Percentiles rank a stretch among this genome's conserved stretches.
These are phyloP conservation scores for Sinonovacula constricta DNA, from an alignment of 1,140 invertebrate species.

Conservation along the genomic window DNA sequence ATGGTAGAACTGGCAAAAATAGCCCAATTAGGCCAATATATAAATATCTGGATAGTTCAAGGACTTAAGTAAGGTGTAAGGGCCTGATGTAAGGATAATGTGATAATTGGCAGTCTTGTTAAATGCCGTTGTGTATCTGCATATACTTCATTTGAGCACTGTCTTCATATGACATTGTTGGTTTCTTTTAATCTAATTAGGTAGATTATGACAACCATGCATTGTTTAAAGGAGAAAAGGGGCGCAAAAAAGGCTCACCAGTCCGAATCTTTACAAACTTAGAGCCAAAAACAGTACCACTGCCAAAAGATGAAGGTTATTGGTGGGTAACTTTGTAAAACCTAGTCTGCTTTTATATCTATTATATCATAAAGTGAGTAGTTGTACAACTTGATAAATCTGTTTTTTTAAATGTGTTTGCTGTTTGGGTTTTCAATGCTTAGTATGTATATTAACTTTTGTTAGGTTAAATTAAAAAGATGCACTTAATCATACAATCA, in stretches of 20 bases:
- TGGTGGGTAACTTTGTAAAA: slow-evolving; percentile 70
- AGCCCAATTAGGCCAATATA: no score
- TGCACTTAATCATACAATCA: no score
- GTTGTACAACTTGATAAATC: background rate
- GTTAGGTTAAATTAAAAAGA: no score
- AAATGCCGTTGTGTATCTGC: no score
- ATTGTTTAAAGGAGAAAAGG: slow-evolving; percentile 34
- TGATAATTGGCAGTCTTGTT: no score
- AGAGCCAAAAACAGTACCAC: slow-evolving; percentile 78
- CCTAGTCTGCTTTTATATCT: background rate
- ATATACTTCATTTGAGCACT: no score
- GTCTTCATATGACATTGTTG: no score
- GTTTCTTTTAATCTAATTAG: no score
- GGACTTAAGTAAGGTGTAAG: no score
- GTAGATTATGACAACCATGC: slow-evolving; percentile 53
- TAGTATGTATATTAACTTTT: background rate
- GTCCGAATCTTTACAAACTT: slow-evolving; percentile 92
- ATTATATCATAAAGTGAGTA: background rate
- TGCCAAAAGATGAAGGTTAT: slow-evolving; percentile 85
- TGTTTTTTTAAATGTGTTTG: background rate
- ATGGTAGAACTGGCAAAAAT: no score
- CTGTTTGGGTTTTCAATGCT: background rate
- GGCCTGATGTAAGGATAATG: no score
- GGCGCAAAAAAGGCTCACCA: slow-evolving; percentile 82
- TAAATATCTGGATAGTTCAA: no score